Base-by-base conservation (phyloP, 2,797 vertebrate genomes). In the Argyrosomus regius region DNA sequence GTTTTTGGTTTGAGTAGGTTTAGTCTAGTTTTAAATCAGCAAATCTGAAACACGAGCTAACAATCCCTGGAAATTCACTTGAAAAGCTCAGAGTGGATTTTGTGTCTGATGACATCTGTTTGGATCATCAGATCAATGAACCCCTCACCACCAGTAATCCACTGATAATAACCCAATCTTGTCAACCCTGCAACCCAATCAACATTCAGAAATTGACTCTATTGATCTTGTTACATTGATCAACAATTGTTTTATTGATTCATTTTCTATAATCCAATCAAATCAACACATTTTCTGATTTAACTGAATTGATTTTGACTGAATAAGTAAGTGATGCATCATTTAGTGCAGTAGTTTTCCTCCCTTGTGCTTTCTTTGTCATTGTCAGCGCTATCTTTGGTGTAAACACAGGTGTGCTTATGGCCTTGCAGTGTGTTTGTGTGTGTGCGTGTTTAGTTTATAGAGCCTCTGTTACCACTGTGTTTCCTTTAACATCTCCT, bases 1-100 rank as follows among this genome's bases (percentile, higher is more conserved):
- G 67, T 89, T 89, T 89, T 89, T 89, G 90, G 66, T 90, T 90
- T 73, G 75, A 86, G 77, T 86, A 88, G 84, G 50, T 81, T 81
- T 89, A 82, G 87, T 12, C 54, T 64, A 28, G 72, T 66, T 83
- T 86, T 50, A 53, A 72, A 83, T 81, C 52, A 54, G 57, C 28
- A 48, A 53, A 75, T 83, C 56, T 78, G 46, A 82, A 39, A 46
- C 4, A 54, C 39, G 45, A 78, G n/a, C 75, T 50, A 7, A 39
- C 35, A 8, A 24, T 54, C 52, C 48, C 16, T 60, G 14, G 75
- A 82, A 82, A 87, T 81, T 60, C 70, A 72, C 60, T 75, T n/a
- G 9, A 56, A 28, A 61, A 24, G 39, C 35, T 82, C 49, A 26
- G 58, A 75, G 62, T 75, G 67, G 59, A 87, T 80, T 82, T 72